Conservation (phyloP, 1,140 invertebrate genomes). For the Drosophila ambigua region DNA sequence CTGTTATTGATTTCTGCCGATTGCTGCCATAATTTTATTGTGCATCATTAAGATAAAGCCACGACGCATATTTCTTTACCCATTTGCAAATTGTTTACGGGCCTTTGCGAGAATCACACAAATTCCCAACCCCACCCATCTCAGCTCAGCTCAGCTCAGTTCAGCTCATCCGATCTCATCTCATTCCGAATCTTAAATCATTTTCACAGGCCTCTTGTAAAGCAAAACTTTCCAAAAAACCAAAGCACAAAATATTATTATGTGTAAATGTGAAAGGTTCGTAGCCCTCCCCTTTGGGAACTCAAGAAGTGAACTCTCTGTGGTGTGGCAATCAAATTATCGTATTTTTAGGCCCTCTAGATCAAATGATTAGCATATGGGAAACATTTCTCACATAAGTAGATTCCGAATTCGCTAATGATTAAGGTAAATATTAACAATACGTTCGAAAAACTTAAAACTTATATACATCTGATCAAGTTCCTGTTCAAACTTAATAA, state of each 20-base stretch:
- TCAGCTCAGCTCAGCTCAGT: background rate
- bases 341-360: too few species aligned
- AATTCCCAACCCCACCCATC: slow-evolving; percentile 42
- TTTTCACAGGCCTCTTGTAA: slow-evolving; percentile 47
- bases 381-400: background rate
- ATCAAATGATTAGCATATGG: too few species aligned
- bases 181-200: slow-evolving; percentile 34
- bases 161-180: slow-evolving; percentile 16
- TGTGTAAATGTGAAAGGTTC: slow-evolving; percentile 78
- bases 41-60: slow-evolving; percentile 75
- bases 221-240: slow-evolving; percentile 66
- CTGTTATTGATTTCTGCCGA: slow-evolving; percentile 77
- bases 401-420: too few species aligned
- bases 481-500: background rate
- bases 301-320: slow-evolving; percentile 2
- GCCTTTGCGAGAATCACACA: slow-evolving; percentile 37
- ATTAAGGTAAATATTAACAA: too few species aligned
- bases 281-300: slow-evolving; percentile 7
- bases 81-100: slow-evolving; percentile 73
- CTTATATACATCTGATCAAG: background rate
- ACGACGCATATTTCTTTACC: slow-evolving; percentile 23
- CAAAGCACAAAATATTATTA: slow-evolving; percentile 52
- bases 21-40: slow-evolving; percentile 76
- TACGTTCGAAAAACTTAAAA: slow-evolving; percentile 8
- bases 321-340: too few species aligned